Percentiles rank a stretch among this genome's conserved stretches.
Conservation (phyloP, 2,797 vertebrate genomes). For the Buphagus erythrorhynchus region DNA sequence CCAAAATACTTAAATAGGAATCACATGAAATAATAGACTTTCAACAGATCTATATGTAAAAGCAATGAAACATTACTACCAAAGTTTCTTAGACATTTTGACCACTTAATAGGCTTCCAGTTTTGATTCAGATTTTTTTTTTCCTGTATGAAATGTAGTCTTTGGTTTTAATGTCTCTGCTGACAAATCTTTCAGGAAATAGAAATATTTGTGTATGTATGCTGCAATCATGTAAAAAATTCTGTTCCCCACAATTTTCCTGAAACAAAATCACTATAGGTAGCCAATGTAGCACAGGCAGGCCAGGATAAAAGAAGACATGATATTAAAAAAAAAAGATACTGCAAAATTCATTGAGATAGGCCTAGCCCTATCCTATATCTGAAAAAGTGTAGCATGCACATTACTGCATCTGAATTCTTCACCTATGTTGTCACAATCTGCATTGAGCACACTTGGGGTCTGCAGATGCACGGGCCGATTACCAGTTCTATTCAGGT, state of each 20-base stretch:
- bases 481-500: neutral
- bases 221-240: neutral
- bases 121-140: neutral
- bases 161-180: neutral
- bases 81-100: neutral
- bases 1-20: neutral
- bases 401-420: neutral
- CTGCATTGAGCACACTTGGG: neutral
- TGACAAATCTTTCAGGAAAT: neutral
- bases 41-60: neutral
- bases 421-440: neutral
- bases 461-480: neutral
- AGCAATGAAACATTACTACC: neutral
- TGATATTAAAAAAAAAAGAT: neutral
- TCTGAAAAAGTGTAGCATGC: neutral
- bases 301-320: neutral
- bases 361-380: neutral
- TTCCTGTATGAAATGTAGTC: neutral
- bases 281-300: neutral
- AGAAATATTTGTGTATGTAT: neutral
- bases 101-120: neutral
- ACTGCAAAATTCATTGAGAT: neutral
- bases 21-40: neutral
- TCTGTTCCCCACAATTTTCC: neutral
- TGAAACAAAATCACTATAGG: neutral